Base-by-base conservation (phyloP, 2,113 vertebrate species). In the Lepisosteus osseus region DNA sequence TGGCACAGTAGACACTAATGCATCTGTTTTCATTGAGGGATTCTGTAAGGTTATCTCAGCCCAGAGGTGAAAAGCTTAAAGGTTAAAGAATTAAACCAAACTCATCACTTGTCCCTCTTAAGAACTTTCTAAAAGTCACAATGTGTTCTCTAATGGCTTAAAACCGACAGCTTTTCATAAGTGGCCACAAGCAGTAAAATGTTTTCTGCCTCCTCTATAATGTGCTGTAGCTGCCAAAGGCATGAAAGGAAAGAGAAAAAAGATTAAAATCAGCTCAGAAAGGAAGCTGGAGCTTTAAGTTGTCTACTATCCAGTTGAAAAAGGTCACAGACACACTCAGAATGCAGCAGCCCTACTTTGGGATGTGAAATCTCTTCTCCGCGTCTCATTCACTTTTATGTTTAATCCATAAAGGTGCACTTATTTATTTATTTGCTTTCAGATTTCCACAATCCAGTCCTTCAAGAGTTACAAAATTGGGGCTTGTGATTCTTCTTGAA, bases 391-490 rank as follows among this genome's bases (percentile, higher is more conserved):
- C 41, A 9, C 77, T 81, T 81, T 79, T 72, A 79, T 78, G 74
- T 72, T 69, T 81, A 78, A 81, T 81, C 79, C 71, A 51, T 55
- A 75, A 81, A 79, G 73, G 70, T 56, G 56, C 54, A n/a, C n/a
- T 59, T 51, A 51, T 78, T 80, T 77, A 77, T 75, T 76, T 74
- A 68, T 15, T n/a, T 29, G 54, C 72, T 12, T 29, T 14, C 42
- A 17, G 47, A 66, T 78, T 77, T 72, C 73, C 79, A 71, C 75
- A 73, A 72, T 66, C 74, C 68, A 54, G 64, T 68, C 17, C 65
- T 41, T 43, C 17, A 17, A 8, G 17, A 59, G 43, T 17, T 69
- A 56, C 61, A 54, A 63, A n/a, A 7, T 63, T 47, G 41, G 44
- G 7, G 43, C 1, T 51, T 51, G 3, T 29, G 15, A 17, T 67